phyloP scores from a whole-genome alignment of 2,888 invertebrate genomes.

The Cataglyphis cursor region DNA sequence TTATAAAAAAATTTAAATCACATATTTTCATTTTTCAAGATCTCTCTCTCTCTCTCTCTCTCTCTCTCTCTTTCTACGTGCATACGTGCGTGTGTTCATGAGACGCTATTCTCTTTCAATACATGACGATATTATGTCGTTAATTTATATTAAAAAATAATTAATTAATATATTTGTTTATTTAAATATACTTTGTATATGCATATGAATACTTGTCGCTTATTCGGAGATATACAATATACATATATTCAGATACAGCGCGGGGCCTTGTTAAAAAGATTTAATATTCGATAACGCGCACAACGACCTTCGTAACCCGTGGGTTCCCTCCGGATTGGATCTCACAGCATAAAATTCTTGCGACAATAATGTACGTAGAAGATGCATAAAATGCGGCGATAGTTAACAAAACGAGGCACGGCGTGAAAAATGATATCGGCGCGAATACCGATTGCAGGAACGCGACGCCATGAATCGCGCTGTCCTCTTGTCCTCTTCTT shows the following conservation, averaged over 20 bases:
- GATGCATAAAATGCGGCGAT: neutral
- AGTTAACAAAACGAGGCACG: neutral
- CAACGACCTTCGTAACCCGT: neutral
- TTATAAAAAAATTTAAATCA: neutral
- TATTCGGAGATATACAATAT: neutral
- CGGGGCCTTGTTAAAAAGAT: neutral
- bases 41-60: too few relatives aligned
- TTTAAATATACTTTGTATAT: neutral
- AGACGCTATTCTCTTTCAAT: neutral
- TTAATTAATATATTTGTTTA: neutral
- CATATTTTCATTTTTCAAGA: neutral
- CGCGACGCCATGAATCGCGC: neutral
- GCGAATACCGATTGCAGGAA: neutral
- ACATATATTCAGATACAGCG: neutral
- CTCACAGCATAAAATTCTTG: neutral
- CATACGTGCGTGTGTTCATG: too few relatives aligned
- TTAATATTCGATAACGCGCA: slow-evolving; percentile 7
- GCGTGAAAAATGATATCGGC: neutral
- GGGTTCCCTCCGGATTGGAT: neutral
- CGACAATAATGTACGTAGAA: neutral
- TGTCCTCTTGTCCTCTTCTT: too few relatives aligned
- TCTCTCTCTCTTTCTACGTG: too few relatives aligned
- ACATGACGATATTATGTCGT: too few relatives aligned
- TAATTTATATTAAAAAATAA: too few relatives aligned
- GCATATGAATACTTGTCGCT: too few relatives aligned